A percentile compares a stretch with the other conserved stretches of the same genome.
phyloP scores from a whole-genome alignment of 2,113 vertebrate genomes.

The Gracilinanus agilis region DNA sequence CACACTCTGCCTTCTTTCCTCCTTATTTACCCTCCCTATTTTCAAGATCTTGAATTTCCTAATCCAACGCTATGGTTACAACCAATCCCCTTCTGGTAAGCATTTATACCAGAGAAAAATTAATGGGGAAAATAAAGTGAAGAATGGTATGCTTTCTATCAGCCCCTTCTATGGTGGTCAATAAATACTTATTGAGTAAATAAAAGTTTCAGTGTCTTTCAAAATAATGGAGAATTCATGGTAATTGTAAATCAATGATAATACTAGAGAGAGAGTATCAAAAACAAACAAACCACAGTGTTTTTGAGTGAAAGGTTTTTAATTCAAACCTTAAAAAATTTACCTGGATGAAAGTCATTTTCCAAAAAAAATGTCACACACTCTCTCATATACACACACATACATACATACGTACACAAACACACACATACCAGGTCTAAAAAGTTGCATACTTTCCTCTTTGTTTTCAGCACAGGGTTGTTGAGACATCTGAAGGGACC shows the following conservation, averaged over 20 bases:
- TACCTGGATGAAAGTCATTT: conserved; percentile 51
- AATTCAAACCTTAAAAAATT: conserved; percentile 59
- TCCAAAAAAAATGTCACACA: conserved; percentile 62
- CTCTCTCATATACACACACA: neutral
- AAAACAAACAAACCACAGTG: conserved; percentile 14
- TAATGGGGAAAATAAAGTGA: too few species aligned
- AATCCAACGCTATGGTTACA: neutral
- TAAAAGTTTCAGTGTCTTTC: conserved; percentile 27
- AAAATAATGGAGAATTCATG: conserved; percentile 44
- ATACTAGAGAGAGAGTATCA: neutral
- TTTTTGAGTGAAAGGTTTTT: neutral
- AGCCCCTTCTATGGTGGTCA: neutral
- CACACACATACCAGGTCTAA: neutral
- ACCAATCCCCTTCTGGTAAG: neutral
- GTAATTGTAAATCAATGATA: conserved; percentile 17
- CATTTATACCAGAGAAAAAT: too few species aligned
- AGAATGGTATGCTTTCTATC: too few species aligned
- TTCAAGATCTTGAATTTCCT: neutral
- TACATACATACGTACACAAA: too few species aligned
- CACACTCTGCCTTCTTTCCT: neutral
- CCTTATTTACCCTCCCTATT: neutral
- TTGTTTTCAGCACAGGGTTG: conserved; percentile 20
- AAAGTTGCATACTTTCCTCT: neutral
- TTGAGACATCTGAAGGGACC: conserved; percentile 32
- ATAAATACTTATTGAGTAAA: neutral